Base-by-base conservation (phyloP, 2,797 vertebrate species). In the Heterohyrax brucei region DNA sequence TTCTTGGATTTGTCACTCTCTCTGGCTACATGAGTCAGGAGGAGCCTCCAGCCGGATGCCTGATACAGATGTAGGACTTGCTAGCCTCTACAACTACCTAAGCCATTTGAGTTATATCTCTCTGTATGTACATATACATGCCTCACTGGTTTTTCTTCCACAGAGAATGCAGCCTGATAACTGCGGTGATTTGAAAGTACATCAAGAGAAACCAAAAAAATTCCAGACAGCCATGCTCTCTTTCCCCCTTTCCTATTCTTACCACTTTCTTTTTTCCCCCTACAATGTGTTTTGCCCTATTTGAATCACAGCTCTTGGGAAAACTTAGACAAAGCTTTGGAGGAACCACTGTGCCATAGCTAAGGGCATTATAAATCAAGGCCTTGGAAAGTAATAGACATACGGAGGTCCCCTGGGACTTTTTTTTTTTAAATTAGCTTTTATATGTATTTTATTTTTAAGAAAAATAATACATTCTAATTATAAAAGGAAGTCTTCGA, bases 371-470 rank as follows among this genome's bases (percentile, higher is more conserved):
- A 56, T 19, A 50, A 62, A 8, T 39, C 50, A 26, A 48, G 39
- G 46, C 59, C 10, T 76, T 59, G 75, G 48, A 44, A 10, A 75
- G 28, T 79, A 46, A 59, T 68, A 64, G 1, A 9, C n/a, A 53
- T 13, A 16, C 44, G 7, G 14, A 68, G 75, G 5, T 91, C 22
- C 10, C 9, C 56, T 19, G 10, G 1, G 22, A 77, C 22, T 48
- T 46, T 82, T 53, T 53, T 53, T 59, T 59, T 59, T 18, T 33
- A 33, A 46, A 33, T 39, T 14, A 10, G 39, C 30, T 79, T 66
- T 92, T 59, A 14, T 53, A 5, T 53, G 14, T n/a, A 50, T 39
- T 50, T 88, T 93, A 85, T 93, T 87, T 61, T 53, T 50, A 95
- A 70, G 77, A 87, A 75, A 87, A 93, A 89, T 4, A 80, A 62